These are phyloP conservation scores for Zophobas morio DNA, from an alignment of 1,140 invertebrate species.

Conservation along the genomic window DNA sequence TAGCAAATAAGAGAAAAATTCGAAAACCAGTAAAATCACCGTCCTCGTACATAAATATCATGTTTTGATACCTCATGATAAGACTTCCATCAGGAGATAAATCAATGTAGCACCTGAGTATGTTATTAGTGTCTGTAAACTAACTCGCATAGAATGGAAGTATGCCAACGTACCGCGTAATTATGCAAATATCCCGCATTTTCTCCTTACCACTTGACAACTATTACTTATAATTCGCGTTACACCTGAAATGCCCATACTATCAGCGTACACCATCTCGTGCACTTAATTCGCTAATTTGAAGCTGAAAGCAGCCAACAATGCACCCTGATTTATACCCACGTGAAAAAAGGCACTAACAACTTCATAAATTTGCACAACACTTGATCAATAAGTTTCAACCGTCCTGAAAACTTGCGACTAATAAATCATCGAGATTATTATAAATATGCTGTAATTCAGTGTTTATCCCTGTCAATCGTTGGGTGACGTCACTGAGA, in stretches of 20 bases:
- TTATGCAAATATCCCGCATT: conserved; percentile 57
- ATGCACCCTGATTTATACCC: conserved; percentile 8
- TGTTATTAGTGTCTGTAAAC: conserved; percentile 55
- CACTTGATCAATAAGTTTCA: too few relatives aligned
- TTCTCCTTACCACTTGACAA: conserved; percentile 55
- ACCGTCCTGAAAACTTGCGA: neutral
- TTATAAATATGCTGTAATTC: too few relatives aligned
- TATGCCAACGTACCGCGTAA: conserved; percentile 55
- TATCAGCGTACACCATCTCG: conserved; percentile 26
- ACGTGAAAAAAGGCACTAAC: conserved; percentile 17
- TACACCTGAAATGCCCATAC: conserved; percentile 46
- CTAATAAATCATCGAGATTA: too few relatives aligned
- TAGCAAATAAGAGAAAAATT: too few relatives aligned
- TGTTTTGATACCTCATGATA: conserved; percentile 43
- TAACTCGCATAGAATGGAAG: conserved; percentile 52
- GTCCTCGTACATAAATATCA: neutral
- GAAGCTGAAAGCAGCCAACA: neutral
- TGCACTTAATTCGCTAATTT: conserved; percentile 36
- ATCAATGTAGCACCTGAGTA: conserved; percentile 57
- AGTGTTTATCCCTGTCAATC: too few relatives aligned
- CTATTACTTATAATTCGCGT: conserved; percentile 52
- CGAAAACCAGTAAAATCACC: too few relatives aligned
- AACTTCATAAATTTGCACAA: neutral
- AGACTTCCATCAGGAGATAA: conserved; percentile 49
- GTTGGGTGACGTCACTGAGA: too few relatives aligned